phyloP scores from a whole-genome alignment of 92 coral and sea anemone species.

The Palythoa grandis region DNA sequence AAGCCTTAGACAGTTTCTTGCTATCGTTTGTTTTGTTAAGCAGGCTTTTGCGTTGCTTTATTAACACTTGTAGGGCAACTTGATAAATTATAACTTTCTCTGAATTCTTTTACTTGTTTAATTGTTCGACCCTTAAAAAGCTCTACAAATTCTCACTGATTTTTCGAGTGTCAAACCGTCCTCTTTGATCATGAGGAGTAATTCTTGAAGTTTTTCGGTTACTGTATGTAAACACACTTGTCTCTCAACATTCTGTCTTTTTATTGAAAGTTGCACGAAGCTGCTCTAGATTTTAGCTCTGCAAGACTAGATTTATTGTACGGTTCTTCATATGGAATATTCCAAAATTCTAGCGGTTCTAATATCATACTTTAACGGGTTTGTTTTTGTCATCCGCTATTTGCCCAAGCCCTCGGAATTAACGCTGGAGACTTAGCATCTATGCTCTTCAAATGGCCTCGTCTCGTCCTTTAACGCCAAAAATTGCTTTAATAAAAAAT shows the following conservation, averaged over 20 bases:
- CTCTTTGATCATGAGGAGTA: conserved; percentile 43
- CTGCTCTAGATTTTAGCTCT: conserved; percentile 46
- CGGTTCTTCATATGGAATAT: conserved; percentile 51
- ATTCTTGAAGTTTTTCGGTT: conserved; percentile 59
- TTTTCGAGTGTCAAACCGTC: conserved; percentile 23
- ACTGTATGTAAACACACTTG: conserved; percentile 59
- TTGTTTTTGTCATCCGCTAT: conserved; percentile 50
- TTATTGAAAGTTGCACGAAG: conserved; percentile 55
- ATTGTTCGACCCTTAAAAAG: conserved; percentile 3
- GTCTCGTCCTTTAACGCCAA: too few species aligned
- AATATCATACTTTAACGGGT: conserved; percentile 53
- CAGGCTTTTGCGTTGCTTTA: conserved; percentile 23
- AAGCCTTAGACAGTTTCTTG: neutral
- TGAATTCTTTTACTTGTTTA: conserved; percentile 9
- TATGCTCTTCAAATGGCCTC: too few species aligned
- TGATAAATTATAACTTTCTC: too few species aligned
- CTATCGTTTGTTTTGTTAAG: neutral
- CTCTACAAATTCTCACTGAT: conserved; percentile 13
- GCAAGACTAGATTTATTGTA: conserved; percentile 57
- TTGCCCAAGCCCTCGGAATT: too few species aligned
- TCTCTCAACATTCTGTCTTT: conserved; percentile 65
- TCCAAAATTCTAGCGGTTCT: conserved; percentile 45
- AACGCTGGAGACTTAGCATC: too few species aligned
- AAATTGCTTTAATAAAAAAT: too few species aligned
- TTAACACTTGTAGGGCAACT: conserved; percentile 39